phyloP scores from a whole-genome alignment of 2,888 invertebrate species.

The Eledona agricola region DNA sequence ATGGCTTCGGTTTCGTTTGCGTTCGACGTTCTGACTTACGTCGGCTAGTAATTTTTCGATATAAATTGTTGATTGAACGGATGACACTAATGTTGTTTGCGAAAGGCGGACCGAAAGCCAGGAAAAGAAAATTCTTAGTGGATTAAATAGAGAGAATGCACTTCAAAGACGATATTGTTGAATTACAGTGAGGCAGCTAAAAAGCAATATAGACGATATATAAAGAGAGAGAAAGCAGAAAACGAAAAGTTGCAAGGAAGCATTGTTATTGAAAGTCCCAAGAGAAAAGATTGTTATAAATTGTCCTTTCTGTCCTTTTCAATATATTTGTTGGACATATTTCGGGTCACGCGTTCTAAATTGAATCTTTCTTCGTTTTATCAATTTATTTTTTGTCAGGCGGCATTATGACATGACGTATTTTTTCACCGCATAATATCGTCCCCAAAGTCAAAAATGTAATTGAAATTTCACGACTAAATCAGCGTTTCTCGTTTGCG shows the following conservation, averaged over 20 bases:
- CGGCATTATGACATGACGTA: conserved; percentile 27
- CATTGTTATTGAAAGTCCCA: conserved; percentile 54
- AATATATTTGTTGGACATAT: conserved; percentile 52
- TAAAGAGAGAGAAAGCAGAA: conserved; percentile 47
- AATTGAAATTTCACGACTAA: background rate
- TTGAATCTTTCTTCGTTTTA: conserved; percentile 45
- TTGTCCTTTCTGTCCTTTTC: conserved; percentile 54
- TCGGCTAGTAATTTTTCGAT: too few relatives aligned
- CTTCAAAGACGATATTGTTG: conserved; percentile 49
- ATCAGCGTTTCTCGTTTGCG: background rate
- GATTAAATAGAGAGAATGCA: conserved; percentile 45
- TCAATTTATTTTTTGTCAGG: conserved; percentile 41
- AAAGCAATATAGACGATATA: conserved; percentile 53
- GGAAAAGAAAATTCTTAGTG: conserved; percentile 22
- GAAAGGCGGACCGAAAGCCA: conserved; percentile 9
- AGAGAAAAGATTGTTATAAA: conserved; percentile 53
- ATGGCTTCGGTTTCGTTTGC: too few relatives aligned
- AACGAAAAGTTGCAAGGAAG: conserved; percentile 51
- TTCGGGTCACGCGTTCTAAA: conserved; percentile 52
- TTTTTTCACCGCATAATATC: conserved; percentile 23
- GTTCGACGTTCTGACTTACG: too few relatives aligned
- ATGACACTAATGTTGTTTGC: conserved; percentile 1
- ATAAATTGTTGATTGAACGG: background rate
- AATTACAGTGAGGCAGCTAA: conserved; percentile 51
- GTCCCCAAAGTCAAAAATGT: conserved; percentile 9